Evolutionary conservation across 2,797 vertebrate species (phyloP).

Genomic region (Fistularia commersonii): DNA sequence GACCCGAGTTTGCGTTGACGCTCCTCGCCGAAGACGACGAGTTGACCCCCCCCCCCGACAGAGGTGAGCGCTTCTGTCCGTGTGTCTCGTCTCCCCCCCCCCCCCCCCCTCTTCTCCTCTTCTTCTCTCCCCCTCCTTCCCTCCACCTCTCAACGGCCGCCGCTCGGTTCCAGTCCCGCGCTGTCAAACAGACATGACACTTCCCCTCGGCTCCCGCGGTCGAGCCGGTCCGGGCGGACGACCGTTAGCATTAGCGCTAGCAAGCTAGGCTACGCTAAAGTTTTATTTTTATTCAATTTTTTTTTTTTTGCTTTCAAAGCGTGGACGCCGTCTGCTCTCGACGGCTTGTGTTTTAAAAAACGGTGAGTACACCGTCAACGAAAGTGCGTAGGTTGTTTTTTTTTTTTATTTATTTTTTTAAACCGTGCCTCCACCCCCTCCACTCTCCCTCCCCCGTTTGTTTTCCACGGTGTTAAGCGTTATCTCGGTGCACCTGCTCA

Average conservation of each 20-base stretch:
- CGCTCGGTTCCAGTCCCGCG: conserved; percentile 20
- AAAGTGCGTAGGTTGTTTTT: conserved; percentile 8
- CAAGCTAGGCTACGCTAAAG: too few relatives aligned
- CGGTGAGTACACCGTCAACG: conserved; percentile 38
- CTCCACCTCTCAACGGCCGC: conserved; percentile 15
- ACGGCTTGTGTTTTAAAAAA: conserved; percentile 32
- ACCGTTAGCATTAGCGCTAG: too few relatives aligned
- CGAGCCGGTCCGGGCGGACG: conserved; percentile 2
- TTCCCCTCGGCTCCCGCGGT: conserved; percentile 48
- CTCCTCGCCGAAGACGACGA: neutral
- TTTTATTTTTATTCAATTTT: too few relatives aligned
- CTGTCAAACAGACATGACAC: conserved; percentile 41
- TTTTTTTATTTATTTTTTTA: too few relatives aligned
- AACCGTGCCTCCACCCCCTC: too few relatives aligned
- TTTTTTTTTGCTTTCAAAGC: conserved; percentile 4
- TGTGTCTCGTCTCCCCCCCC: too few relatives aligned
- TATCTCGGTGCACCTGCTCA: conserved; percentile 43
- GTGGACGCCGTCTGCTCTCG: conserved; percentile 15
- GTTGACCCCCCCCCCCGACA: too few relatives aligned
- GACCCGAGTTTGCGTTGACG: neutral
- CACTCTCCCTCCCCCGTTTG: too few relatives aligned
- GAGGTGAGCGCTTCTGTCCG: conserved; percentile 40
- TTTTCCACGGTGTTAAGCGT: too few relatives aligned
- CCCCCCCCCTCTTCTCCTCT: neutral
- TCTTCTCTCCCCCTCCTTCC: neutral